phyloP scores from a whole-genome alignment of 2,888 invertebrate species.

The Masnerella sp. region DNA sequence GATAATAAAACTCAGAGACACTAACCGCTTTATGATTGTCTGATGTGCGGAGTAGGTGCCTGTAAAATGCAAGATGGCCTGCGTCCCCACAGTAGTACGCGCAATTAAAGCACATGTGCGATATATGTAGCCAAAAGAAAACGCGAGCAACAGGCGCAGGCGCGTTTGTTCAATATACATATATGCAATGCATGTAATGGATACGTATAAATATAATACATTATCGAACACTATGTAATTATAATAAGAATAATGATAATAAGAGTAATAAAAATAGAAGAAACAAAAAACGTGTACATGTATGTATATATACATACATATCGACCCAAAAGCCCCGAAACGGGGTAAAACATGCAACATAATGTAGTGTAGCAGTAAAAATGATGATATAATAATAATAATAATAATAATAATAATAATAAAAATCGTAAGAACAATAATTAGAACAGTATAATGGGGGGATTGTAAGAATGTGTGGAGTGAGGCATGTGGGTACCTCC shows the following conservation, averaged over 20 bases:
- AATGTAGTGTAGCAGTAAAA: constrained; percentile 73
- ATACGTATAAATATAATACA: constrained; percentile 66
- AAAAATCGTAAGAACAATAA: constrained; percentile 41
- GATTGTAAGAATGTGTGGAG: constrained; percentile 75
- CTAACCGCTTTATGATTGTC: constrained; percentile 77
- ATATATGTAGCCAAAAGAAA: constrained; percentile 42
- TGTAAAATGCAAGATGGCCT: constrained; percentile 78
- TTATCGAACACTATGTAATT: constrained; percentile 44
- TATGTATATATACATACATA: constrained; percentile 66
- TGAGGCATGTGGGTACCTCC: constrained; percentile 88
- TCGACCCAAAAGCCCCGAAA: constrained; percentile 73
- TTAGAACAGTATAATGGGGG: constrained; percentile 64
- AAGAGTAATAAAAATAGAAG: constrained; percentile 16
- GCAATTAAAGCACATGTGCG: constrained; percentile 65
- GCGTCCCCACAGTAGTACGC: constrained; percentile 78
- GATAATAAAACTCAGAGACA: constrained; percentile 64
- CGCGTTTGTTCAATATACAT: constrained; percentile 41
- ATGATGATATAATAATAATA: constrained; percentile 63
- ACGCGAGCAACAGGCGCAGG: constrained; percentile 17
- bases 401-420: constrained; percentile 37
- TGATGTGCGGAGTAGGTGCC: constrained; percentile 78
- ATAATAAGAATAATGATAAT: constrained; percentile 59
- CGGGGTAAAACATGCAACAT: constrained; percentile 77
- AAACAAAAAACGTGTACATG: constrained; percentile 59
- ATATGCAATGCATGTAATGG: constrained; percentile 56